Percentiles rank a stretch among this genome's conserved stretches.
These are phyloP conservation scores for Spilosoma lubricipeda DNA, from an alignment of 2,888 invertebrate species.

Conservation along the genomic window DNA sequence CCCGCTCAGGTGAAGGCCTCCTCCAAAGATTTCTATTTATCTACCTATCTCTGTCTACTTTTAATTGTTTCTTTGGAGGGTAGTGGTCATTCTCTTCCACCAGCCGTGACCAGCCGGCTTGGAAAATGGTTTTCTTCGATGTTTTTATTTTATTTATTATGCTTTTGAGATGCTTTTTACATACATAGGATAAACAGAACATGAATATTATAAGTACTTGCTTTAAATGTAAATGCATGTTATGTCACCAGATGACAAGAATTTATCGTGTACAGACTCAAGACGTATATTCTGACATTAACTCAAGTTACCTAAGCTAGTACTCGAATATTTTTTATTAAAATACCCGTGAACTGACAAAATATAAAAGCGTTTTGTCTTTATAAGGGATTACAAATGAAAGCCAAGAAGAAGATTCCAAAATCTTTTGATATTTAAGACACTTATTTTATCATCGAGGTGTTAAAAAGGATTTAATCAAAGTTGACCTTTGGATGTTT, in stretches of 20 bases:
- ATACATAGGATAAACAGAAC: not conserved
- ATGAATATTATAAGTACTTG: not conserved
- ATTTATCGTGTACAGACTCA: not conserved
- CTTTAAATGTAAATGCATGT: not conserved
- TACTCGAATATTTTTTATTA: not conserved
- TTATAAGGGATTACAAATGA: not conserved
- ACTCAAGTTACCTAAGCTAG: not conserved
- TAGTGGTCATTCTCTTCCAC: not conserved
- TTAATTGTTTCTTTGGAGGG: slow-evolving; percentile 4
- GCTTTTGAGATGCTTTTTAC: too few relatives aligned
- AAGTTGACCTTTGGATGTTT: slow-evolving; percentile 1
- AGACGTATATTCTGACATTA: not conserved
- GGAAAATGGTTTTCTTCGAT: not conserved
- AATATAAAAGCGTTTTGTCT: not conserved
- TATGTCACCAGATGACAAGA: not conserved
- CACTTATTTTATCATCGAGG: not conserved
- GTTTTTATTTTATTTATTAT: not conserved
- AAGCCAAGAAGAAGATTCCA: not conserved
- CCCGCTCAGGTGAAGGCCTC: too few relatives aligned
- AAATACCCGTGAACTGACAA: not conserved
- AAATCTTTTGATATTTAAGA: not conserved
- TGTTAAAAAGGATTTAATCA: not conserved
- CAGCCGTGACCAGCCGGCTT: not conserved
- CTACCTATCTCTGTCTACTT: too few relatives aligned
- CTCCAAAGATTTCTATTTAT: too few relatives aligned